Evolutionary conservation across 2,888 invertebrate genomes (phyloP).

Genomic region (Pyrrhosoma nymphula): DNA sequence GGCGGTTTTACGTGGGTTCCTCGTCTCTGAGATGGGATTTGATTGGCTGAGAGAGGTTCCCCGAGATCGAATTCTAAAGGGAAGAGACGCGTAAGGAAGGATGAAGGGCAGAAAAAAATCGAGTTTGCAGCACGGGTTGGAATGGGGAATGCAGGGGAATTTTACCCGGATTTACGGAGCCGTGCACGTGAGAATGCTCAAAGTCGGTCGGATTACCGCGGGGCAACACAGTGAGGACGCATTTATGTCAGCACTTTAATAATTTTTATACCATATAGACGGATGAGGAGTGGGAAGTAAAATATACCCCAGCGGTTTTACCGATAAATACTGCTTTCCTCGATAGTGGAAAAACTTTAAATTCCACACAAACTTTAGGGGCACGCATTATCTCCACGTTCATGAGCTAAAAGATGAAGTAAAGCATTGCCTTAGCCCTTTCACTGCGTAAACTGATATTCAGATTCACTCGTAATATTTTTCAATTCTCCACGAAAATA

Average conservation of each 20-base stretch:
- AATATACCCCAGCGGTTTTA: too few relatives aligned
- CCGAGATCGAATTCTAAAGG: conserved; percentile 46
- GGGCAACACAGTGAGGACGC: background rate
- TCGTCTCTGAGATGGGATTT: conserved; percentile 31
- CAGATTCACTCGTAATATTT: too few relatives aligned
- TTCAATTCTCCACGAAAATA: too few relatives aligned
- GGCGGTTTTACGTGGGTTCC: conserved; percentile 15
- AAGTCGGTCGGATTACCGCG: background rate
- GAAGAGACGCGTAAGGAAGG: background rate
- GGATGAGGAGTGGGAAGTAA: too few relatives aligned
- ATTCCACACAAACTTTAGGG: too few relatives aligned
- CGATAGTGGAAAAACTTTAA: too few relatives aligned
- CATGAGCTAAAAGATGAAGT: too few relatives aligned
- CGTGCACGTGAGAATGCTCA: background rate
- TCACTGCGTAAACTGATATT: too few relatives aligned
- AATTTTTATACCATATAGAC: background rate
- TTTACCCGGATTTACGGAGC: background rate
- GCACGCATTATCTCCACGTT: too few relatives aligned
- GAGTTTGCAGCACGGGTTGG: background rate
- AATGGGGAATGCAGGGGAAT: background rate
- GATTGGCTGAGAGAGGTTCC: conserved; percentile 36
- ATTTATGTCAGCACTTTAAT: background rate
- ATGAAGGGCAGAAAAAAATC: conserved; percentile 25
- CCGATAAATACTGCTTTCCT: too few relatives aligned
- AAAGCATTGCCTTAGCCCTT: too few relatives aligned